phyloP scores from a whole-genome alignment of 2,797 vertebrate genomes.

The Phoebastria nigripes region DNA sequence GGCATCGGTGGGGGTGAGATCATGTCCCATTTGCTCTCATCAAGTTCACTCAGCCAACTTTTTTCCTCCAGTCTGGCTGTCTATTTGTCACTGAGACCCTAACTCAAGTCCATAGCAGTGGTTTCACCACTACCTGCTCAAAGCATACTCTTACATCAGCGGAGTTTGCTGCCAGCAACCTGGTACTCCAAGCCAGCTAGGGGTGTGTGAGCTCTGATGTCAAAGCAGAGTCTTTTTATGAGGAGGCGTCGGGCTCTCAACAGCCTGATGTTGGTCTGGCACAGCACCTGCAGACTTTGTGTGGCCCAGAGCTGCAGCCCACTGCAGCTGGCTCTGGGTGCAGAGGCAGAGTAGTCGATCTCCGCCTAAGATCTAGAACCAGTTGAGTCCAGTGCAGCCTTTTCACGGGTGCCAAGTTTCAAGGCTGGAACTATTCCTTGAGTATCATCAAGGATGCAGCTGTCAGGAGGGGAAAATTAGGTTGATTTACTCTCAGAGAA shows the following conservation, averaged over 20 bases:
- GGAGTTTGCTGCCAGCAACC: not conserved
- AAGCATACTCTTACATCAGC: accelerated
- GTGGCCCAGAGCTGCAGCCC: not conserved
- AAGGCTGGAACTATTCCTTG: not conserved
- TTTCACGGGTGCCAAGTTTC: not conserved
- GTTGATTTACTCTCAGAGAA: slow-evolving; percentile 4
- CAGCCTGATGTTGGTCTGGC: not conserved
- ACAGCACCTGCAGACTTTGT: not conserved
- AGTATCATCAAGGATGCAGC: not conserved
- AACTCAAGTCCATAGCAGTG: not conserved
- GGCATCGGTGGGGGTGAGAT: not conserved
- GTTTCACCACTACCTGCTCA: not conserved
- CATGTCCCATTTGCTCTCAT: not conserved
- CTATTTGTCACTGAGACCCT: not conserved
- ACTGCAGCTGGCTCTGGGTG: too few relatives aligned
- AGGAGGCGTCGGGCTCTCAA: not conserved
- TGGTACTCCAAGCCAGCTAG: not conserved
- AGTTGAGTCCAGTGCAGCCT: not conserved
- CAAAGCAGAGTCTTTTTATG: not conserved
- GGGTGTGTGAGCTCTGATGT: not conserved
- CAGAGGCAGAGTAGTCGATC: accelerated
- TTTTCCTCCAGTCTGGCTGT: not conserved
- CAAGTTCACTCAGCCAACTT: not conserved
- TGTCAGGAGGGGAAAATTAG: slow-evolving; percentile 24
- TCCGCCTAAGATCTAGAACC: not conserved